Evolutionary conservation across 2,113 vertebrate genomes (phyloP), one percentile per base, ranked within the genome.

Genomic region (Mormoops blainvillei): DNA sequence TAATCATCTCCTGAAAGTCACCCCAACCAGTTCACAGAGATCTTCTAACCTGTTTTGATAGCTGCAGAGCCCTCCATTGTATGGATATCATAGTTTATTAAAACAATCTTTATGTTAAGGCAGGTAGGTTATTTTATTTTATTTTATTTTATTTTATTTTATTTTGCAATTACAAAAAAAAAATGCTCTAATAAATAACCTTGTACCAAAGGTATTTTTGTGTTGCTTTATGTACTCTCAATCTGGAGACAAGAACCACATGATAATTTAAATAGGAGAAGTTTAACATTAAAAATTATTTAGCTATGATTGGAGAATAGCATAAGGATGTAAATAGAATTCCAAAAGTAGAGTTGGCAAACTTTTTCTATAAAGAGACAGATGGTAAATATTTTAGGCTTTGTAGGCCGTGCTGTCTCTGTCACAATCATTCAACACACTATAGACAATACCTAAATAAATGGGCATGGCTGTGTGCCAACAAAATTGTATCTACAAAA

Each of bases 181-280:
- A 38, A 82, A 61, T 56, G 7, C 45, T 88, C 26, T 15, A 89
- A 58, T 73, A 80, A 48, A 58, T 73, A 80, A 48, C n/a, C 16
- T 28, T 19, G 31, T 26, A 63, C 6, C 56, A 6, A 76, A 58
- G 22, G 38, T 61, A 80, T 81, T 93, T 96, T 58, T 95, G 43
- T 86, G 94, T 74, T 77, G 36, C 33, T 58, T 81, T 31, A 87
- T 28, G 68, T 48, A 36, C 13, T 81, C 13, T 81, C 10, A 33
- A 38, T 43, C 56, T 67, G 31, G 38, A 68, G 33, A 83, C 26
- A 92, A 68, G 96, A 92, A 85, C 24, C 11, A 56, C 61, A 77
- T 7, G 13, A 15, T 78, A 84, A 94, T 76, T 95, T 88, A 93
- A 83, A 93, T 45, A 83, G n/a, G n/a, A n/a, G 31, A 92, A 80